Base-by-base conservation (phyloP, 2,797 vertebrate species). In the Erithacus rubecula region DNA sequence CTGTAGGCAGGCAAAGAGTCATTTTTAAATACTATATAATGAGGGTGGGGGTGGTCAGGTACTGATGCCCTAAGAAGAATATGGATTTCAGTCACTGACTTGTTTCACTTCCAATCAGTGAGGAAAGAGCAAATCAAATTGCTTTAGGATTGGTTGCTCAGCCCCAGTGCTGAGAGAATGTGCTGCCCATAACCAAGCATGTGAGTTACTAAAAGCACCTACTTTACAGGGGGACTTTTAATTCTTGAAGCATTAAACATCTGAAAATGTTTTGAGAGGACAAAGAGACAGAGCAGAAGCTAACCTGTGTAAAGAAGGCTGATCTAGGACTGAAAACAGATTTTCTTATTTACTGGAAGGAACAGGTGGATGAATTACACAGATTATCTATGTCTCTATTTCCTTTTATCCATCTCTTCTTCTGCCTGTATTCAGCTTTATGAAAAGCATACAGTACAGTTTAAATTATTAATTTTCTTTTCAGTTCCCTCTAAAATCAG, bases 401-500 rank as follows among this genome's bases (percentile, higher is more conserved):
- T 90, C 83, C 83, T 80, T 52, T 69, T 58, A 71, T 87, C 96
- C 68, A 67, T 92, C 96, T 94, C 93, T 84, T 95, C 93, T 87
- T 95, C 81, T 90, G 76, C 93, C 93, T 94, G 59, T 96, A 93
- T 97, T 83, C 94, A 95, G 72, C 68, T 96, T 94, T 21, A 95
- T 59, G 93, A 96, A 96, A 97, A 79, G 76, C 49, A 94, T 46
- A 60, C 63, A 70, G 65, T 41, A 75, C 41, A 63, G n/a, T 86
- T 95, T 96, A 94, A 96, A 96, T 96, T 93, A 96, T 95, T 97
- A 71, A 97, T 96, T 94, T 95, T 94, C 89, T 95, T 68, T 88
- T 96, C 89, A 70, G 75, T 65, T 96, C 80, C 67, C 68, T 94
- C 90, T 79, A 96, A 96, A 91, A 95, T 81, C 49, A 59, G 95